Evolutionary conservation across 2,113 vertebrate species (phyloP).

Genomic region (Dermatemys mawii): DNA sequence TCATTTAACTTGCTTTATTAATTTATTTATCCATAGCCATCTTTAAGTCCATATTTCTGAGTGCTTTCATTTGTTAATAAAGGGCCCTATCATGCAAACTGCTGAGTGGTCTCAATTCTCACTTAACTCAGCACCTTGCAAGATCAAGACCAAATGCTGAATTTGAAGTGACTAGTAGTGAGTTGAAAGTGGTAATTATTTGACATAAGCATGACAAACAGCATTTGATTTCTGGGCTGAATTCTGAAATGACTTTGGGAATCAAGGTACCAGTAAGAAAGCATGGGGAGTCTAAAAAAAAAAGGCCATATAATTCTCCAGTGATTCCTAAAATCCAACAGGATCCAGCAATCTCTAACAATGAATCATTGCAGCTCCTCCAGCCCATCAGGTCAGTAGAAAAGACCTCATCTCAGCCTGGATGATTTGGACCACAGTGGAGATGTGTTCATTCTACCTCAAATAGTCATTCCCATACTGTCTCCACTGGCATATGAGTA

Average conservation of each 20-base stretch:
- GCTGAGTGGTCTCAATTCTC: neutral
- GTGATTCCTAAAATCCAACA: neutral
- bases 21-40: neutral
- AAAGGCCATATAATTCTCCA: neutral
- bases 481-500: neutral
- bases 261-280: neutral
- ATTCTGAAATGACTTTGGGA: neutral
- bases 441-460: neutral
- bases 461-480: rapidly evolving
- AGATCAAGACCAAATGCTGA: neutral
- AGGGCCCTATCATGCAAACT: neutral
- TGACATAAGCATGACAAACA: neutral
- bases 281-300: neutral
- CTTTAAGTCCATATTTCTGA: neutral
- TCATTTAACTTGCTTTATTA: neutral
- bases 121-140: neutral
- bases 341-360: neutral
- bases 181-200: neutral
- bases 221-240: neutral
- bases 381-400: neutral
- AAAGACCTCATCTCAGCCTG: neutral
- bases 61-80: neutral
- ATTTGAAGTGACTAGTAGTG: neutral
- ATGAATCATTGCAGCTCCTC: neutral
- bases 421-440: neutral